A percentile compares a stretch with the other conserved stretches of the same genome.
These are phyloP conservation scores for Heliconius ethilla DNA, from an alignment of 2,888 invertebrate genomes.

Conservation along the genomic window DNA sequence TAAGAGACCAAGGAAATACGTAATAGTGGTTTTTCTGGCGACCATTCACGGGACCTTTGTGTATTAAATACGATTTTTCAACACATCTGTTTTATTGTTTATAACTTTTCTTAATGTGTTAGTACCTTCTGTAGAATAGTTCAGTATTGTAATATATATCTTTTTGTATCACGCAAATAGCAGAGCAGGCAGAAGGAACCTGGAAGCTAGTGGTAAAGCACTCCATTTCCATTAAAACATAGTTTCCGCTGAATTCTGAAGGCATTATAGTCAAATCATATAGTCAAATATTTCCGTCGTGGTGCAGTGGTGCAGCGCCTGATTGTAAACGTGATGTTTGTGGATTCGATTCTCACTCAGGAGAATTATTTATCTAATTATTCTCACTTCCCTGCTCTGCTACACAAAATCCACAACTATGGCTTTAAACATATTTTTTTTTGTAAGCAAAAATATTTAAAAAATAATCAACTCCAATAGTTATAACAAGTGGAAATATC, in stretches of 20 bases:
- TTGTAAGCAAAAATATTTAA: too few relatives aligned
- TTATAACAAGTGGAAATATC: background rate
- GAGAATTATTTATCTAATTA: background rate
- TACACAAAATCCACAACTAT: too few relatives aligned
- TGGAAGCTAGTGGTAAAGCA: too few relatives aligned
- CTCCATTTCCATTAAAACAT: too few relatives aligned
- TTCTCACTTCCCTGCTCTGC: background rate
- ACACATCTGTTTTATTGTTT: background rate
- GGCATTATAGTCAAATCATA: too few relatives aligned
- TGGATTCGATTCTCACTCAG: background rate
- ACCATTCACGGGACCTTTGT: constrained; percentile 51
- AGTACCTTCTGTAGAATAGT: background rate
- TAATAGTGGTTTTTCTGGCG: constrained; percentile 68
- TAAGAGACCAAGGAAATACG: constrained; percentile 62
- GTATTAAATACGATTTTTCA: constrained; percentile 21
- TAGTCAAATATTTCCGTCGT: background rate
- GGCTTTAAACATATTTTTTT: too few relatives aligned
- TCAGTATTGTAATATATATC: background rate
- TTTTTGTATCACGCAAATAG: too few relatives aligned
- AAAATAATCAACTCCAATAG: background rate
- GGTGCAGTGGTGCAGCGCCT: background rate
- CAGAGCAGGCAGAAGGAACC: too few relatives aligned
- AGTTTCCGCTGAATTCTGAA: too few relatives aligned
- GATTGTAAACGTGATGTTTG: background rate
- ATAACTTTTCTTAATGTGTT: background rate